These are phyloP conservation scores for Drosophila yooni DNA, from an alignment of 2,888 invertebrate species.

Conservation along the genomic window DNA sequence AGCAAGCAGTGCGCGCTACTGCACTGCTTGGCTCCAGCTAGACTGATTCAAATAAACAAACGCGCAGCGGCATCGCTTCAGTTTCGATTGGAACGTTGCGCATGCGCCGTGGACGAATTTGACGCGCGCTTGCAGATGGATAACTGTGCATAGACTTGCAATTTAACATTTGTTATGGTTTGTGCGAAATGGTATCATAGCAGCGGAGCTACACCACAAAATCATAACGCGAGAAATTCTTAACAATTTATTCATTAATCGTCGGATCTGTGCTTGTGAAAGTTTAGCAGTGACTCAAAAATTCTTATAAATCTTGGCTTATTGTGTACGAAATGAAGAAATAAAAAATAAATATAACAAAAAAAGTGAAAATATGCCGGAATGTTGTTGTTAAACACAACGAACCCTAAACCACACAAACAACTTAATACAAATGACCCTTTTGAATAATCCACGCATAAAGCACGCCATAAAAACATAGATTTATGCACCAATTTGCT, in stretches of 20 bases:
- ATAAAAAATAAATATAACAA: constrained; percentile 1
- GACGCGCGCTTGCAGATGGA: constrained; percentile 25
- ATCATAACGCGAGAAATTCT: constrained; percentile 14
- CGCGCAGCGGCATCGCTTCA: constrained; percentile 54
- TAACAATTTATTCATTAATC: constrained; percentile 12
- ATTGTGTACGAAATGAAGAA: constrained; percentile 21
- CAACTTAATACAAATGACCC: constrained; percentile 44
- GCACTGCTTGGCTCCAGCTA: constrained; percentile 43
- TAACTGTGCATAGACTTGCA: constrained; percentile 14
- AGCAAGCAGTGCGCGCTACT: constrained; percentile 51
- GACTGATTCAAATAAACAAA: constrained; percentile 68
- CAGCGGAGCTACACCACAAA: not conserved
- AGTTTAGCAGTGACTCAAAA: constrained; percentile 35
- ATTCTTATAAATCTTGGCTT: constrained; percentile 43
- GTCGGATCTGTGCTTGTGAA: constrained; percentile 36
- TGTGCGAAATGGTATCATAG: constrained; percentile 6
- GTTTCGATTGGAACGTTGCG: constrained; percentile 76
- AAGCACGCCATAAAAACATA: constrained; percentile 36
- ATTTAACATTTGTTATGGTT: constrained; percentile 5
- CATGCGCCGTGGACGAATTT: constrained; percentile 56
- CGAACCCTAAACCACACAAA: constrained; percentile 34
- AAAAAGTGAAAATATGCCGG: constrained; percentile 54
- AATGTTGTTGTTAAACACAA: constrained; percentile 23
- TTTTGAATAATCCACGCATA: constrained; percentile 36
- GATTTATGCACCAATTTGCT: constrained; percentile 56